phyloP scores from a whole-genome alignment of 2,888 invertebrate genomes.

The Tenodera sinensis region DNA sequence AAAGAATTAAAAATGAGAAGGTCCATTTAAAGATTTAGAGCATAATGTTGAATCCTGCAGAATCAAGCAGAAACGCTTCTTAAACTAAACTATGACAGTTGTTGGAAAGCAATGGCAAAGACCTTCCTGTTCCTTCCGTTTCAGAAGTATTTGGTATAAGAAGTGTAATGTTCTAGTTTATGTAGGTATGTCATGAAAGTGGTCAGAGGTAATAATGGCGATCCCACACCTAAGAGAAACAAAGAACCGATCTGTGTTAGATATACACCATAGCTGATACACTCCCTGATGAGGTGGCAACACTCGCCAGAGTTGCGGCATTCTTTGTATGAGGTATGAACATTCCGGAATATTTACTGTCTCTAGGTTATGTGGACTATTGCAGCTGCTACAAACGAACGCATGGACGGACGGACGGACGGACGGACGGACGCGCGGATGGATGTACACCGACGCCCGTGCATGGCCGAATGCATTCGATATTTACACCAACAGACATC shows the following conservation, averaged over 20 bases:
- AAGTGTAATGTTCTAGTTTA: too few relatives aligned
- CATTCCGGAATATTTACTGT: background rate
- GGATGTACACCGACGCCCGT: background rate
- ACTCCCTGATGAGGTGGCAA: background rate
- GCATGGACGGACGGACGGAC: background rate
- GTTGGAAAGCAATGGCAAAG: too few relatives aligned
- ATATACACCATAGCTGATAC: background rate
- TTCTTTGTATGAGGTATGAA: background rate
- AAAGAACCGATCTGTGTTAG: background rate
- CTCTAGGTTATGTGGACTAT: background rate
- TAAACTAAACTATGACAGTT: too few relatives aligned
- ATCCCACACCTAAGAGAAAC: too few relatives aligned
- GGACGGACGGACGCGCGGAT: background rate
- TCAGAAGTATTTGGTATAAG: too few relatives aligned
- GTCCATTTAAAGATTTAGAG: too few relatives aligned
- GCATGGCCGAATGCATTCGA: background rate
- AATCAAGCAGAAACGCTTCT: too few relatives aligned
- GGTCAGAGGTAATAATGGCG: too few relatives aligned
- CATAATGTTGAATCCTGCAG: too few relatives aligned
- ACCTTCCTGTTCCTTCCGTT: too few relatives aligned
- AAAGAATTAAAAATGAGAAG: too few relatives aligned
- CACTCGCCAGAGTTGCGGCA: background rate
- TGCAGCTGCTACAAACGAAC: background rate
- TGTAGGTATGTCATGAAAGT: too few relatives aligned
- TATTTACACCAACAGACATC: background rate